Base-by-base conservation (phyloP, 1,140 invertebrate species). In the Pseudomyrmex flavicornis region DNA sequence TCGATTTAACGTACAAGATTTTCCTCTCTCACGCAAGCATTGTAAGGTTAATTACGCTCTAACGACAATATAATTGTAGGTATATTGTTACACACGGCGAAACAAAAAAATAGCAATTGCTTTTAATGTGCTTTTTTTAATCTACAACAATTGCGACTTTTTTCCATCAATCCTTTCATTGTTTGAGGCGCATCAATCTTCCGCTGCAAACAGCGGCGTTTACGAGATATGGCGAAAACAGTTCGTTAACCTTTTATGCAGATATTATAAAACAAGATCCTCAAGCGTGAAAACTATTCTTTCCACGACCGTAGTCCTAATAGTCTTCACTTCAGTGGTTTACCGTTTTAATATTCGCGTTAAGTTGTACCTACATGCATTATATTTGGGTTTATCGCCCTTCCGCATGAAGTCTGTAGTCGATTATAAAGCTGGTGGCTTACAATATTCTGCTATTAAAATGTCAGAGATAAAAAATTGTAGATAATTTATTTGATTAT, bases 301-400 rank as follows among this genome's bases (percentile, higher is more conserved):
- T 70, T 72, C 59, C 59, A 70, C n/a, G 76, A 80, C 66, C 54
- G 44, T 62, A 70, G 54, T 56, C 54, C 56, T 80, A 80, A 80
- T 80, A 59, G 44, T 59, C 76, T 59, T 61, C 66, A 80, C 76
- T 80, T 80, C 76, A 80, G 76, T 72, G 76, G 44, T 80, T 80
- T 80, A 80, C 76, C 76, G 76, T 80, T 80, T 80, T 80, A 80
- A 80, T 80, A 80, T 80, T 72, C 54, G 56, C 66, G 66, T 72
- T 70, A 72, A 80, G 66, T 35, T 5, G 35, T 59, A 50, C 54
- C 8, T 59, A 52, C 54, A 22, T 59, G 56, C 54, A 70, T 59
- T 59, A 72, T 48, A 72, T 72, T 80, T 69, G 20, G 76, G 54
- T 79, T 79, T 80, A 80, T 80, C 76, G 76, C 46, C 76, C 76